phyloP scores from a whole-genome alignment of 2,113 vertebrate genomes.

The Osmerus eperlanus region DNA sequence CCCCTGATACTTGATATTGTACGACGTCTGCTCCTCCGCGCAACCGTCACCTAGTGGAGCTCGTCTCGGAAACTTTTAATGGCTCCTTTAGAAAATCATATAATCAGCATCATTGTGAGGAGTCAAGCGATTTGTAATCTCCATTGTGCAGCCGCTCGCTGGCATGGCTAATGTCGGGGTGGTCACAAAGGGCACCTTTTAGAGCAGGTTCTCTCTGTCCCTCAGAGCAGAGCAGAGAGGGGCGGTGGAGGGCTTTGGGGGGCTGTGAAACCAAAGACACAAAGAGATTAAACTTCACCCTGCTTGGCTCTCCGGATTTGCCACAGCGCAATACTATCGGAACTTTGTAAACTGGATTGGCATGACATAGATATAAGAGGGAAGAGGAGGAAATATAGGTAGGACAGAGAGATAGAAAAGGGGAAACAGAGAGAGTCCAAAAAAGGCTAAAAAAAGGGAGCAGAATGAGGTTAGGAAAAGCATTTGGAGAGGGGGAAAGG shows the following conservation, averaged over 20 bases:
- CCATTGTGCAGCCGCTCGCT: conserved; percentile 43
- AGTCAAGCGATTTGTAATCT: conserved; percentile 47
- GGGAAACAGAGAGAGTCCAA: background rate
- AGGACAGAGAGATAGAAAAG: background rate
- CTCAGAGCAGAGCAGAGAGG: conserved; percentile 17
- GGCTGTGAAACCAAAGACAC: conserved; percentile 48
- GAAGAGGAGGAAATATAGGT: background rate
- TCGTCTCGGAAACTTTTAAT: conserved; percentile 44
- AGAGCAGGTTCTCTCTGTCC: conserved; percentile 38
- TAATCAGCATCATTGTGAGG: conserved; percentile 34
- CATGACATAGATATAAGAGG: background rate
- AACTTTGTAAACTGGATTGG: conserved; percentile 51
- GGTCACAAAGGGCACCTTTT: conserved; percentile 50
- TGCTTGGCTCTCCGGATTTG: conserved; percentile 32
- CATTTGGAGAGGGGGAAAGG: too few relatives aligned
- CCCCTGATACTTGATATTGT: too few relatives aligned
- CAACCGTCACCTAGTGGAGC: background rate
- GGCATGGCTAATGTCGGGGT: conserved; percentile 40
- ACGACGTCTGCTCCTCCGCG: too few relatives aligned
- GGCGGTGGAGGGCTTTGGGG: background rate
- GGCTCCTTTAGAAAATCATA: conserved; percentile 50
- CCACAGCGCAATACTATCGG: conserved; percentile 26
- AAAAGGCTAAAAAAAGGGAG: background rate
- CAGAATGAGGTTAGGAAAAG: background rate
- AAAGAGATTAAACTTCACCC: conserved; percentile 54